Evolutionary conservation across 1,140 invertebrate species (phyloP).

Genomic region (Zaprionus davidi): DNA sequence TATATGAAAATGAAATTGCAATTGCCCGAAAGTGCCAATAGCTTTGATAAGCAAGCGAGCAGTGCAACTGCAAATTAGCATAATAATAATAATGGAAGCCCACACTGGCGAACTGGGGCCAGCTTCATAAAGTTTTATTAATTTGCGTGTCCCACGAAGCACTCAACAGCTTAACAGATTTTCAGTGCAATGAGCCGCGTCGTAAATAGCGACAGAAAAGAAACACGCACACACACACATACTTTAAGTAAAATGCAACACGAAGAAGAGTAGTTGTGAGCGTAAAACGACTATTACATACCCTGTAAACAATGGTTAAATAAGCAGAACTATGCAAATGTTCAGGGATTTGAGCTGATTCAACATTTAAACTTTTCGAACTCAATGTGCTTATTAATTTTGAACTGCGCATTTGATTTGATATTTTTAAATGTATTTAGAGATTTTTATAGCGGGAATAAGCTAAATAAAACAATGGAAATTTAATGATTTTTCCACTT

Average conservation of each 20-base stretch:
- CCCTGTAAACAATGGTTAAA: background rate
- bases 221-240: background rate
- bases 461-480: too few relatives aligned
- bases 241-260: constrained; percentile 4
- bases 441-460: too few relatives aligned
- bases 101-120: constrained; percentile 8
- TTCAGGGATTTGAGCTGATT: too few relatives aligned
- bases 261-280: background rate
- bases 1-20: constrained; percentile 62
- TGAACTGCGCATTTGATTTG: too few relatives aligned
- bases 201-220: constrained; percentile 61
- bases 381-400: too few relatives aligned
- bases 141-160: constrained; percentile 47
- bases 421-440: too few relatives aligned
- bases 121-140: constrained; percentile 77
- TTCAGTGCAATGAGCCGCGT: constrained; percentile 58
- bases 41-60: constrained; percentile 70
- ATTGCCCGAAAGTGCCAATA: constrained; percentile 54
- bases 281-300: background rate
- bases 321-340: too few relatives aligned
- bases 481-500: too few relatives aligned
- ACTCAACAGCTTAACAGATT: constrained; percentile 79
- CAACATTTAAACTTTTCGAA: too few relatives aligned
- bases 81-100: constrained; percentile 60
- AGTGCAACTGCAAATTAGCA: constrained; percentile 31